These are phyloP conservation scores for Spheniscus mendiculus DNA, from an alignment of 2,113 vertebrate genomes.

Conservation along the genomic window DNA sequence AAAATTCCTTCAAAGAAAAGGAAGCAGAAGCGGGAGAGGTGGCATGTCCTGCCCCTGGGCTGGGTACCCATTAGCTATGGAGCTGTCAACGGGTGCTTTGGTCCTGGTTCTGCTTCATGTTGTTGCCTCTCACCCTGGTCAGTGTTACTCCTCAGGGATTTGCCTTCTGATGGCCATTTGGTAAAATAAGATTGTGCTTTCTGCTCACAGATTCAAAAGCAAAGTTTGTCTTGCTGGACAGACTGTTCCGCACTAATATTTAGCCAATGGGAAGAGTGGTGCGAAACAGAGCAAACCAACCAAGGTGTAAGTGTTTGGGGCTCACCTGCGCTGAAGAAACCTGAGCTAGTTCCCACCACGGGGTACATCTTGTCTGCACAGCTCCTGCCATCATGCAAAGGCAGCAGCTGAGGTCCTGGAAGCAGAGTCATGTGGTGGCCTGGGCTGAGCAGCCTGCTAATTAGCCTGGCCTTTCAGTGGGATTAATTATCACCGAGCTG, in stretches of 20 bases:
- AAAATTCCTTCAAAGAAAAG: not conserved
- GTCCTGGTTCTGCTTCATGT: not conserved
- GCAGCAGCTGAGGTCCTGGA: not conserved
- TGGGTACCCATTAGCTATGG: not conserved
- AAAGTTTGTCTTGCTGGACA: not conserved
- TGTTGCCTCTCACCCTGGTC: not conserved
- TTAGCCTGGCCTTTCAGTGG: not conserved
- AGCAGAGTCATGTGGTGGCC: not conserved
- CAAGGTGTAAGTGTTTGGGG: fast-evolving
- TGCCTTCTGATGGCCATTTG: not conserved
- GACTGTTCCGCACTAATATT: not conserved
- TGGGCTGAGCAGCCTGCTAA: not conserved
- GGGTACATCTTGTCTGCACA: not conserved
- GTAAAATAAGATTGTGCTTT: not conserved
- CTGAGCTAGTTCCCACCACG: not conserved
- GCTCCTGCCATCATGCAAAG: not conserved
- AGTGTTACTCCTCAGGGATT: not conserved
- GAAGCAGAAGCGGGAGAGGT: not conserved
- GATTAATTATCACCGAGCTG: conserved; percentile 3
- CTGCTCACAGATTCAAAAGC: not conserved
- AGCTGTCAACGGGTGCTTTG: not conserved
- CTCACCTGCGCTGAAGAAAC: not conserved
- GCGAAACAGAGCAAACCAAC: not conserved
- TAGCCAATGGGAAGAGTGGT: not conserved
- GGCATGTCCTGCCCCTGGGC: not conserved